Evolutionary conservation across 2,113 vertebrate genomes (phyloP), one percentile per base, ranked within the genome.

Genomic region (Carettochelys insculpta): DNA sequence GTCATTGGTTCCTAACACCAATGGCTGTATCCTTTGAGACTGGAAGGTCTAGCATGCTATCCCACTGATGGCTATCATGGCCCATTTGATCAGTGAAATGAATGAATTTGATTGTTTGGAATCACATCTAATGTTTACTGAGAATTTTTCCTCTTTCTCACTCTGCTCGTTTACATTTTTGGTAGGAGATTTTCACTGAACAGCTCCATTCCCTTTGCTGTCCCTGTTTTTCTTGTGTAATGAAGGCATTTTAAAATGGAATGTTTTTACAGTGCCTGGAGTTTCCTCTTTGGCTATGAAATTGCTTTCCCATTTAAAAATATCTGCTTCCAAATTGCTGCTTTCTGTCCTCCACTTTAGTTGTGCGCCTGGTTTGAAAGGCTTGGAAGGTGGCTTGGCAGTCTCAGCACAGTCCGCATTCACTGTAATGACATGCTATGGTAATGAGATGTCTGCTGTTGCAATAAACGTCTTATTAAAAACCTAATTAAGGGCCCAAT

Each of bases 381-480:
- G 48, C 82, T 96, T 94, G 83, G 80, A 80, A 85, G 92, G 94
- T 86, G 95, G 92, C 87, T 92, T 84, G 85, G 13, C 90, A 95
- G 92, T 91, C 94, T 91, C 86, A 47, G 88, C 91, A 90, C 93
- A 94, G 83, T 92, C 94, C 94, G 93, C 88, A 88, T 87, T 95
- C 91, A 68, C 82, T 56, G 45, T 93, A 95, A 96, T 88, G 95
- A 95, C 90, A 47, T 82, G 80, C 93, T 87, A 95, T 58, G 80
- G 92, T 95, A 95, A 97, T 95, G 92, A 95, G 94, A 92, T 92
- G 91, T 47, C 61, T 92, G 85, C 94, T 79, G 95, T 94, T 80
- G 80, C 92, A 88, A 96, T 96, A 96, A 95, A 86, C 61, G 85
- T 82, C 82, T 91, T 91, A 96, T 96, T 95, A 96, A 94, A n/a